A percentile compares a stretch with the other conserved stretches of the same genome.
Conservation (phyloP, 2,113 vertebrate genomes). For the Engystomops pustulosus region DNA sequence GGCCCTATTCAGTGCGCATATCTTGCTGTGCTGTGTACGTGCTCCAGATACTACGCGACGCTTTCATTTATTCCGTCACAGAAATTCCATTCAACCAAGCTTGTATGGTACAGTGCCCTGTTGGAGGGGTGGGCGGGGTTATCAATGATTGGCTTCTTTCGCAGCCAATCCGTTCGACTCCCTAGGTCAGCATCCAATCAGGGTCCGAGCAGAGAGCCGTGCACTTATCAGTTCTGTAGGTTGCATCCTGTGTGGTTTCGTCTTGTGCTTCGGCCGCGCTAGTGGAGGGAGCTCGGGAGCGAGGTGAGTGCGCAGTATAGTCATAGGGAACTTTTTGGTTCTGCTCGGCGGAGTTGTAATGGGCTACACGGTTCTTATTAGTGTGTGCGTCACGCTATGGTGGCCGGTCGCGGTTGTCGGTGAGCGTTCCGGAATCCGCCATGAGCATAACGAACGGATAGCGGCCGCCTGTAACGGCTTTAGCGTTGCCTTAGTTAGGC, state of each 20-base stretch:
- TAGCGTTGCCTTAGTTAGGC: background rate
- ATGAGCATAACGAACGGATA: too few relatives aligned
- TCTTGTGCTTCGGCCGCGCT: slow-evolving; percentile 52
- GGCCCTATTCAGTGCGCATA: too few relatives aligned
- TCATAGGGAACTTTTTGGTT: rapidly evolving
- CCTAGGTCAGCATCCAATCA: background rate
- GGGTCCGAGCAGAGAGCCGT: background rate
- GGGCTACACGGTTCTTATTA: background rate
- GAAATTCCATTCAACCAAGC: slow-evolving; percentile 49
- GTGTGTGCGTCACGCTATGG: background rate
- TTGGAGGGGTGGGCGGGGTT: slow-evolving; percentile 9
- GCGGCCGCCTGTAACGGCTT: too few relatives aligned
- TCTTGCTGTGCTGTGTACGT: background rate
- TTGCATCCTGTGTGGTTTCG: slow-evolving; percentile 39
- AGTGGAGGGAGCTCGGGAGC: slow-evolving; percentile 38
- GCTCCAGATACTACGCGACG: background rate
- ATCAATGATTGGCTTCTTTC: slow-evolving; percentile 20
- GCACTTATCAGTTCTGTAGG: slow-evolving; percentile 20
- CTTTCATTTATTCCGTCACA: slow-evolving; percentile 3
- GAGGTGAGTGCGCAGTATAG: background rate
- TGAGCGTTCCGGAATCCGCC: too few relatives aligned
- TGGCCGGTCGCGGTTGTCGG: too few relatives aligned
- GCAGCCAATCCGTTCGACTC: background rate
- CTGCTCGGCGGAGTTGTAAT: rapidly evolving
- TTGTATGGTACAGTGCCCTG: background rate